phyloP scores from a whole-genome alignment of 2,113 vertebrate species.

The Barnardius zonarius region DNA sequence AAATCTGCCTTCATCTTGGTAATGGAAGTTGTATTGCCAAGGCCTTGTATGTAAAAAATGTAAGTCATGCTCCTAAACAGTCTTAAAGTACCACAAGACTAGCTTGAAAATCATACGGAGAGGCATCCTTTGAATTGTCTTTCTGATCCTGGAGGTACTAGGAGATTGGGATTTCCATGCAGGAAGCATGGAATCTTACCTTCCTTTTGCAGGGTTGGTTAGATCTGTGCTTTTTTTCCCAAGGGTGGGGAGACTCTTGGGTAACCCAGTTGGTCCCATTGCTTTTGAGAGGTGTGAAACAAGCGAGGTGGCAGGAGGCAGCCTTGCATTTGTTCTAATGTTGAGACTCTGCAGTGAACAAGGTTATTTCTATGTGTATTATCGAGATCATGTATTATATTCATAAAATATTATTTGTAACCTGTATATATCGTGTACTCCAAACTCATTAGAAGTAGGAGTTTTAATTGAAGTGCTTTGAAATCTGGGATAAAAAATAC shows the following conservation, averaged over 20 bases:
- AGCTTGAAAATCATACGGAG: neutral
- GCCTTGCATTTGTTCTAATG: neutral
- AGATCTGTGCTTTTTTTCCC: neutral
- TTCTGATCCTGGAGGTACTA: neutral
- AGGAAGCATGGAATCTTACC: neutral
- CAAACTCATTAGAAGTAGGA: neutral
- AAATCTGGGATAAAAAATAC: neutral
- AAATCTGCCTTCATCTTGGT: slow-evolving; percentile 19
- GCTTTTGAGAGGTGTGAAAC: neutral
- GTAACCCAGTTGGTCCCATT: accelerated
- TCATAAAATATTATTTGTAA: slow-evolving; percentile 1
- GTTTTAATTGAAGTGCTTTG: neutral
- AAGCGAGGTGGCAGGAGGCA: neutral
- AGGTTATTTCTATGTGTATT: neutral
- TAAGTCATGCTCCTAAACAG: neutral
- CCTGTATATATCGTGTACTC: neutral
- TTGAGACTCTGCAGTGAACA: neutral
- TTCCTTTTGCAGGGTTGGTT: neutral
- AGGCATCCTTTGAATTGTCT: neutral
- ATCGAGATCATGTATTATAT: neutral
- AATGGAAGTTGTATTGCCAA: neutral
- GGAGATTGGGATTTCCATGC: neutral
- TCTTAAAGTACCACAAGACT: neutral
- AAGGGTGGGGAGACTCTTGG: neutral
- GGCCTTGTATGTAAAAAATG: neutral